These are phyloP conservation scores for Novumbra hubbsi DNA, from an alignment of 2,797 vertebrate genomes.

Conservation along the genomic window DNA sequence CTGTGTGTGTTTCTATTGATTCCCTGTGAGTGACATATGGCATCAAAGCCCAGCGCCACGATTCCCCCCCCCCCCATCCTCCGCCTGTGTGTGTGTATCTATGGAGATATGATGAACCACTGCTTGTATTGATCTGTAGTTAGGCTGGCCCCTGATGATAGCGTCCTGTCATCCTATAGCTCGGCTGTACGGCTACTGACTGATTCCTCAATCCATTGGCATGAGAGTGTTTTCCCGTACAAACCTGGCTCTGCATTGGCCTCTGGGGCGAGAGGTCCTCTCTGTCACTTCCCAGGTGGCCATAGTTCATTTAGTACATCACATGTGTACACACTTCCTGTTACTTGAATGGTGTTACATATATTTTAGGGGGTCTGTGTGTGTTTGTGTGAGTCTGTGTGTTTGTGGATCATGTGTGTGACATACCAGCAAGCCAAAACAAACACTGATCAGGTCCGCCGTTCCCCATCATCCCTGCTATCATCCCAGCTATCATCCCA, in stretches of 20 bases:
- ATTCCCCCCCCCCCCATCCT: neutral
- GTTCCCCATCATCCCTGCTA: neutral
- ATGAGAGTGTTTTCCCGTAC: constrained; percentile 43
- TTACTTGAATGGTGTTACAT: neutral
- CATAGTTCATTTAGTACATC: constrained; percentile 18
- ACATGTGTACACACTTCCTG: neutral
- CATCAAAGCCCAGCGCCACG: neutral
- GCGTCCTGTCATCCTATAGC: constrained; percentile 13
- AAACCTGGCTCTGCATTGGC: constrained; percentile 34
- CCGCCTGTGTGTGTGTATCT: neutral
- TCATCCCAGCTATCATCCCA: neutral
- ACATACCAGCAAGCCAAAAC: neutral
- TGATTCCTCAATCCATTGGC: constrained; percentile 33
- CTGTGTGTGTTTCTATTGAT: neutral
- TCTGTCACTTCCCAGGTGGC: neutral
- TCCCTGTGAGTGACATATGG: neutral
- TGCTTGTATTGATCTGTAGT: constrained; percentile 33
- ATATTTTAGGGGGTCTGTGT: constrained; percentile 12
- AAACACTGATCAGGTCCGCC: constrained; percentile 8
- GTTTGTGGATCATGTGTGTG: constrained; percentile 21
- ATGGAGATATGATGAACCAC: neutral
- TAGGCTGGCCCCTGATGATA: constrained; percentile 32
- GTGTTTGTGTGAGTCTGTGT: constrained; percentile 6
- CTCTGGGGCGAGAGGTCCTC: constrained; percentile 26
- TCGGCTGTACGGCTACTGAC: neutral